phyloP scores from a whole-genome alignment of 2,888 invertebrate genomes.

The Psylliodes chrysocephalus region DNA sequence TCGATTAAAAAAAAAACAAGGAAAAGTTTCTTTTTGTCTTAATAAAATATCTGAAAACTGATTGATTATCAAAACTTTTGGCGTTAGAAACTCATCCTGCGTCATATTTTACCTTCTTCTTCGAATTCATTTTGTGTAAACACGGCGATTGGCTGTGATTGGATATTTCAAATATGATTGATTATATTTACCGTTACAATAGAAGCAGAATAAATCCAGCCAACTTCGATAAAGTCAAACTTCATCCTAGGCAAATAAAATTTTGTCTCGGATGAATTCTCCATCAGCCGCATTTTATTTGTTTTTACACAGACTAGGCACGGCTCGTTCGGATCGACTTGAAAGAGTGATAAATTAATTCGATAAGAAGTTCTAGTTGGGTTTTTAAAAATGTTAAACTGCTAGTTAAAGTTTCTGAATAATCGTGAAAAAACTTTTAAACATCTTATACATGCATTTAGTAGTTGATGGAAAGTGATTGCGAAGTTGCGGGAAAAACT shows the following conservation, averaged over 20 bases:
- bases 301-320: background rate
- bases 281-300: background rate
- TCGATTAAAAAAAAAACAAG: too few species aligned
- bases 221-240: constrained; percentile 31
- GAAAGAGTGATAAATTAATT: background rate
- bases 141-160: constrained; percentile 33
- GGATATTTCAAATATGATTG: constrained; percentile 35
- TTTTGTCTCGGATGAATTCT: constrained; percentile 5
- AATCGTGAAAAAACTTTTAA: background rate
- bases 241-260: constrained; percentile 34
- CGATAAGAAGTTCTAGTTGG: background rate
- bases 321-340: background rate
- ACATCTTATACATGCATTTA: background rate
- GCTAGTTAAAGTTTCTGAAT: background rate
- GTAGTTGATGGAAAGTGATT: too few species aligned
- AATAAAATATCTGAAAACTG: background rate
- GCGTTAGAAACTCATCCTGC: background rate
- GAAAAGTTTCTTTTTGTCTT: too few species aligned
- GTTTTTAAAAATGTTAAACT: background rate
- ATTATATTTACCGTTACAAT: constrained; percentile 33
- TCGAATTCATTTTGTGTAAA: constrained; percentile 25
- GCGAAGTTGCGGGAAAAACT: too few species aligned
- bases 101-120: background rate
- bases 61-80: too few species aligned
- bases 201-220: constrained; percentile 13